A percentile compares a stretch with the other conserved stretches of the same genome.
phyloP scores from a whole-genome alignment of 2,113 vertebrate genomes.

The Cyphomyrus plagiostoma region DNA sequence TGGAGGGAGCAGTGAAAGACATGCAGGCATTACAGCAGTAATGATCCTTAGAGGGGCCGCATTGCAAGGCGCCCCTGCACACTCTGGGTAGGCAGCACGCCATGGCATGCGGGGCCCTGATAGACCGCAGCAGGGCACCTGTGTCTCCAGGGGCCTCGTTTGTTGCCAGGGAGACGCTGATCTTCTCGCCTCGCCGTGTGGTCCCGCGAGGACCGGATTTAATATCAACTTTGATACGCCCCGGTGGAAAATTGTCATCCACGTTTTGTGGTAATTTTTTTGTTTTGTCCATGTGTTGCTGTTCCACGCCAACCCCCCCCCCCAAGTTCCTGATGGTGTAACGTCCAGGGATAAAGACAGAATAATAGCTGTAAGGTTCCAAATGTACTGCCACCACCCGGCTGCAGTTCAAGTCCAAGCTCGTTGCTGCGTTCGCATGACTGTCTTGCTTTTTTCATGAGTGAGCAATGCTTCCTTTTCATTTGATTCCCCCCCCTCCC shows the following conservation, averaged over 20 bases:
- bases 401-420: not conserved
- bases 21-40: not conserved
- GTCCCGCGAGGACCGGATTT: not conserved
- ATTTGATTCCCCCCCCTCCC: not conserved
- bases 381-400: not conserved
- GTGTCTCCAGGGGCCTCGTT: not conserved
- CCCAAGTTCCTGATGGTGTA: not conserved
- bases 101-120: not conserved
- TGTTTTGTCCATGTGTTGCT: not conserved
- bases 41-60: not conserved
- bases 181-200: not conserved
- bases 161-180: conserved; percentile 8
- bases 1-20: not conserved
- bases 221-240: not conserved
- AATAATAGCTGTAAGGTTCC: not conserved
- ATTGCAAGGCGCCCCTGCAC: not conserved
- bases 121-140: not conserved
- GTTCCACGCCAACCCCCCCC: not conserved
- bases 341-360: not conserved
- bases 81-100: not conserved
- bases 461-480: not conserved
- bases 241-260: not conserved
- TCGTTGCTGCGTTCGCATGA: not conserved
- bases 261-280: not conserved
- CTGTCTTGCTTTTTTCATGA: not conserved